phyloP scores from a whole-genome alignment of 2,113 vertebrate genomes.

The Podarcis muralis region DNA sequence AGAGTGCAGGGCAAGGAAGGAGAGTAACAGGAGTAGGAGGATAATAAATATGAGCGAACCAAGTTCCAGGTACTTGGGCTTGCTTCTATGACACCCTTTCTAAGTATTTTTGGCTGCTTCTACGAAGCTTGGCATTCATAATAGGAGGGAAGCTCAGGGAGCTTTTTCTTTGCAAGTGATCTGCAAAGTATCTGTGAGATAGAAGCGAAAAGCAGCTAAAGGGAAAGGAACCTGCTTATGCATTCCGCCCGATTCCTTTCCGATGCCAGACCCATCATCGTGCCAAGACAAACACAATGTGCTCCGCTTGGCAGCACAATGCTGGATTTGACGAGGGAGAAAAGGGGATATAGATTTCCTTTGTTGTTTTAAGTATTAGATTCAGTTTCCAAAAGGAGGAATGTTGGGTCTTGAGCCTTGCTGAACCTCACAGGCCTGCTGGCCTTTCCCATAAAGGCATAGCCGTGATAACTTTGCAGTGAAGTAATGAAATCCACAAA shows the following conservation, averaged over 20 bases:
- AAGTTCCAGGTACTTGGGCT: background rate
- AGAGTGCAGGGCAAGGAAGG: background rate
- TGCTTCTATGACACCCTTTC: background rate
- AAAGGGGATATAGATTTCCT: conserved; percentile 48
- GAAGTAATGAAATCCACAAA: background rate
- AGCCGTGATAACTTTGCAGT: background rate
- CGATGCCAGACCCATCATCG: conserved; percentile 37
- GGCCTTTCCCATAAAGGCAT: background rate
- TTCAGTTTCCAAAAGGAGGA: background rate
- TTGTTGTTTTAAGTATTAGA: conserved; percentile 19
- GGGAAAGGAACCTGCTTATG: conserved; percentile 38
- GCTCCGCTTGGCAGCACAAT: conserved; percentile 12
- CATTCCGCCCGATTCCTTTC: conserved; percentile 51
- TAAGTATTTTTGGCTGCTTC: conserved; percentile 29
- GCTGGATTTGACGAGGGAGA: conserved; percentile 45
- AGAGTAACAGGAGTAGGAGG: background rate
- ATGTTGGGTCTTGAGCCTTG: background rate
- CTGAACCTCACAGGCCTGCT: background rate
- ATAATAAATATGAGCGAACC: background rate
- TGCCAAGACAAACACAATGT: conserved; percentile 19
- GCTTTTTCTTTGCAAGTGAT: conserved; percentile 62
- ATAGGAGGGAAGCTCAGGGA: conserved; percentile 55
- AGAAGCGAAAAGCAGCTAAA: conserved; percentile 37
- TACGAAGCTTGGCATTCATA: conserved; percentile 34
- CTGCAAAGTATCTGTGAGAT: conserved; percentile 40